Evolutionary conservation across 2,888 invertebrate genomes (phyloP).

Genomic region (Caenorhabditis sp.): DNA sequence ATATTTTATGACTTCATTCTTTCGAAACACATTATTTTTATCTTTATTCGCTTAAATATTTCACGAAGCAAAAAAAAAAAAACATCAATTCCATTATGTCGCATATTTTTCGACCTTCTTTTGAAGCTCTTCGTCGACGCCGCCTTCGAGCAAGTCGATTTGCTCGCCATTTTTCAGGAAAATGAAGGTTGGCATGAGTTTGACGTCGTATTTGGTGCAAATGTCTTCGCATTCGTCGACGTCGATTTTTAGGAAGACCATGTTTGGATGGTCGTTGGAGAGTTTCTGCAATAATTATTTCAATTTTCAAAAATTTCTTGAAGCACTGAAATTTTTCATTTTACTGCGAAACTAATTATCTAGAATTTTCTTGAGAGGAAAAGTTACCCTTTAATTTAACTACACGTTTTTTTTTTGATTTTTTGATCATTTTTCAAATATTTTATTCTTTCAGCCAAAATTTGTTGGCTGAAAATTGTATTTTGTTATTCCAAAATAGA

Average conservation of each 20-base stretch:
- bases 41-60: not conserved
- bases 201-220: constrained; percentile 57
- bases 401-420: too few relatives aligned
- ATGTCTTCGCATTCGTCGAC: constrained; percentile 62
- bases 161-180: constrained; percentile 64
- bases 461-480: too few relatives aligned
- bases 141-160: constrained; percentile 62
- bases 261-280: constrained; percentile 41
- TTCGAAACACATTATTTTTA: constrained; percentile 5
- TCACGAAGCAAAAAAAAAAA: not conserved
- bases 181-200: constrained; percentile 70
- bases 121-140: constrained; percentile 56
- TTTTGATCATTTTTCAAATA: too few relatives aligned
- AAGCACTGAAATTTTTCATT: too few relatives aligned
- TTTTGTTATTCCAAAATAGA: too few relatives aligned
- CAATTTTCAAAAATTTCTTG: too few relatives aligned
- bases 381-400: too few relatives aligned
- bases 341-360: too few relatives aligned
- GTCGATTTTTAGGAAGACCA: constrained; percentile 58
- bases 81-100: not conserved
- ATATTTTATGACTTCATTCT: not conserved
- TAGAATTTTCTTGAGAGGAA: too few relatives aligned
- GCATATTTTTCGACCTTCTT: constrained; percentile 5
- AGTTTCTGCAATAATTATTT: constrained; percentile 50
- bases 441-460: too few relatives aligned